Base-by-base conservation (phyloP, 1,140 invertebrate species). In the Lepidurus apus region DNA sequence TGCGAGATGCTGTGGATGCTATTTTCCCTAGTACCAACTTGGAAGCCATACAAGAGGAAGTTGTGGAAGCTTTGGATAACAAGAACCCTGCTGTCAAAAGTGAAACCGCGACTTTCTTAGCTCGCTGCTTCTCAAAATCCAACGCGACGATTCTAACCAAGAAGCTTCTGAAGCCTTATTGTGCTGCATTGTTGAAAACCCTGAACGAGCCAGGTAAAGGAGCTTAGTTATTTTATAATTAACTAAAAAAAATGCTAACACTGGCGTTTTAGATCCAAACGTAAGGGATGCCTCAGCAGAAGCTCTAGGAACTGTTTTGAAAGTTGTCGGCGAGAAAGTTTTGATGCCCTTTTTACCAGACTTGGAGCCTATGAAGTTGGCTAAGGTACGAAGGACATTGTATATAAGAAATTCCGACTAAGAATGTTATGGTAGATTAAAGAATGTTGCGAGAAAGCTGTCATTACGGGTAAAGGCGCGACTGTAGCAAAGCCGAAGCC, bases 31-130 rank as follows among this genome's bases (percentile, higher is more conserved):
- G 91, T 79, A 94, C 93, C 43, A 93, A 87, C 79, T 87, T 99
- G 7, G 97, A 98, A 86, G 86, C 90, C 1, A 93, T 98, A 82
- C 88, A 92, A 81, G 96, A 98, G 84, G 94, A 96, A 82, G 86
- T 92, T 21, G 81, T 94, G 1, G 91, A 91, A 80, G 92, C 94
- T 0, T 87, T 99, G 53, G 92, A 93, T 42, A 97, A 97, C 85
- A 98, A 99, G 86, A 98, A 98, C 87, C 97, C 97, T 0, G 90
- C 90, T 11, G 94, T 99, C 1, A 98, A 97, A 86, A 89, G 93
- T 0, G 97, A 99, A 87, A 96, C 94, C 4, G 91, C 93, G 1
- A 84, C 90, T n/a, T 99, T 98, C 85, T 84, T 99, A 74, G 89
- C 93, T 0, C 88, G 97, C 78, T 91, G 91, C 47, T 93, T 98